These are phyloP conservation scores for Pseudonaja textilis DNA, from an alignment of 2,113 vertebrate genomes.

Conservation along the genomic window DNA sequence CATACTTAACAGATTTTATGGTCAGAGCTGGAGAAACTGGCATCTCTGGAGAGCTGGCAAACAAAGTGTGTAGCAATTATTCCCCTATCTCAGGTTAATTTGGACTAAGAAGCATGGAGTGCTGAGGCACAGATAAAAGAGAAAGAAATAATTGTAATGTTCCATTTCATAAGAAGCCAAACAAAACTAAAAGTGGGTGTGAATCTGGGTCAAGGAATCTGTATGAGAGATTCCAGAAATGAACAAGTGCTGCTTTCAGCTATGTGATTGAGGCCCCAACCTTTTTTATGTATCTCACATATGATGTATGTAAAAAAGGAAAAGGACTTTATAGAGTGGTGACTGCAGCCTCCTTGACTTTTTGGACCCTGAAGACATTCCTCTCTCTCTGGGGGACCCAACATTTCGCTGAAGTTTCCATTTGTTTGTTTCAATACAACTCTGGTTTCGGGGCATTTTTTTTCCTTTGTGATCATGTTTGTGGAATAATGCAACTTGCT, in stretches of 20 bases:
- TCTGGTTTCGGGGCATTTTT: not conserved
- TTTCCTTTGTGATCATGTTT: not conserved
- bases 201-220: not conserved
- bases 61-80: not conserved
- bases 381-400: not conserved
- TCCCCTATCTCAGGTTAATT: not conserved
- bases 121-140: not conserved
- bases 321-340: not conserved
- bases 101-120: not conserved
- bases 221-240: not conserved
- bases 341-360: not conserved
- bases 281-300: not conserved
- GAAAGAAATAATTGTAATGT: no score
- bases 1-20: no score
- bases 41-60: not conserved
- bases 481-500: not conserved
- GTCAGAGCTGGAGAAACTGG: not conserved
- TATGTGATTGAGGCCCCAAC: not conserved
- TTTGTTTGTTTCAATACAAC: not conserved
- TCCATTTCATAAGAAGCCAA: no score
- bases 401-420: not conserved
- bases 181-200: no score
- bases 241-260: not conserved
- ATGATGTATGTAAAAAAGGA: not conserved
- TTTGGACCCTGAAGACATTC: not conserved